A percentile compares a stretch with the other conserved stretches of the same genome.
phyloP scores from a whole-genome alignment of 2,113 vertebrate genomes.

The Apaloderma vittatum region DNA sequence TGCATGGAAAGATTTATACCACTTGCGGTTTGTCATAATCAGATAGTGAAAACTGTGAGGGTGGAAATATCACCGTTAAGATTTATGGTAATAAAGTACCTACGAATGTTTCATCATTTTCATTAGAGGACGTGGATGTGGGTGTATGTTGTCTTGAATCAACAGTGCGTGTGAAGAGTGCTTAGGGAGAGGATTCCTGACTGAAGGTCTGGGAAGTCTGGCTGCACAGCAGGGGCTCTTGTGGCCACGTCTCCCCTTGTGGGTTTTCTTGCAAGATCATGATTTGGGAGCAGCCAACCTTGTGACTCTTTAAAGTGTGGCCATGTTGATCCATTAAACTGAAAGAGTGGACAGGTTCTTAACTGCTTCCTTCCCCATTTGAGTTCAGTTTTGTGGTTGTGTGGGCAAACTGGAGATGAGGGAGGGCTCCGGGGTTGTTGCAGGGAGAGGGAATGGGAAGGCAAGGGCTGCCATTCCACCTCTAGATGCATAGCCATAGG shows the following conservation, averaged over 20 bases:
- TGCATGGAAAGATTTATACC: accelerated
- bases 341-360: neutral
- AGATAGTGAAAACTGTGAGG: neutral
- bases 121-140: neutral
- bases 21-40: neutral
- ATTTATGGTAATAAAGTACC: neutral
- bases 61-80: neutral
- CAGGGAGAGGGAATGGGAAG: accelerated
- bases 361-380: accelerated
- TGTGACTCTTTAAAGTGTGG: neutral
- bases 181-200: neutral
- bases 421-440: neutral
- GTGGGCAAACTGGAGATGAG: accelerated
- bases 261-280: neutral
- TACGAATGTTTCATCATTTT: neutral
- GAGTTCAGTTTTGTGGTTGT: neutral
- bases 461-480: neutral
- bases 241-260: accelerated
- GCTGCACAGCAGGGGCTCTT: neutral
- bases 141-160: neutral
- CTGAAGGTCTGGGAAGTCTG: neutral
- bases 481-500: neutral
- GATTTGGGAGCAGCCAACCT: neutral
- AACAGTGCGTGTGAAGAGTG: neutral
- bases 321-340: neutral